Conservation (phyloP, 1,140 invertebrate species). For the Reticulitermes speratus region DNA sequence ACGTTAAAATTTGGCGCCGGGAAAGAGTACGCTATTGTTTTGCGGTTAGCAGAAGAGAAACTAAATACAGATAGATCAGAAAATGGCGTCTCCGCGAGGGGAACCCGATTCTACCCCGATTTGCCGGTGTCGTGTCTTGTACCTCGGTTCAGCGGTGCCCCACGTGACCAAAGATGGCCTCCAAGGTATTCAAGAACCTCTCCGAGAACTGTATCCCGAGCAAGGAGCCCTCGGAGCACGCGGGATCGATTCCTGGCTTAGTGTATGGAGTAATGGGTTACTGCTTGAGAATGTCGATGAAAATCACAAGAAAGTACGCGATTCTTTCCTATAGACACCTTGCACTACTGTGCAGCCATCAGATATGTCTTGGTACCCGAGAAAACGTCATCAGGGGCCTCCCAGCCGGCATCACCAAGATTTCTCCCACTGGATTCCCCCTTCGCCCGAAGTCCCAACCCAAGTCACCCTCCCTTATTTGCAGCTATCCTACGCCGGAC, state of each 20-base stretch:
- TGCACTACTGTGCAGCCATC: conserved; percentile 98
- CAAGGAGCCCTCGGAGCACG: conserved; percentile 80
- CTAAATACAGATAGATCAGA: background rate
- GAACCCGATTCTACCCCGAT: conserved; percentile 73
- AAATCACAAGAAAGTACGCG: conserved; percentile 88
- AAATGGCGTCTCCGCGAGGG: conserved; percentile 34
- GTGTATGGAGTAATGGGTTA: conserved; percentile 95
- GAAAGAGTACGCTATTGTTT: background rate
- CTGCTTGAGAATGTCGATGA: conserved; percentile 96
- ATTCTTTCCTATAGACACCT: conserved; percentile 95
- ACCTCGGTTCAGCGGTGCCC: conserved; percentile 95
- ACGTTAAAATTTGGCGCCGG: background rate
- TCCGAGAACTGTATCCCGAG: conserved; percentile 94
- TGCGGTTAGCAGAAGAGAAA: background rate
- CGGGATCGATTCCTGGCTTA: conserved; percentile 96
- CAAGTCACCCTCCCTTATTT: conserved; percentile 93
- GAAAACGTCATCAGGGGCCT: conserved; percentile 50
- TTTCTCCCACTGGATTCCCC: conserved; percentile 96
- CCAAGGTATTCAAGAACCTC: conserved; percentile 95
- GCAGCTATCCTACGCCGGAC: conserved; percentile 93
- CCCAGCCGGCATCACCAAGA: conserved; percentile 61
- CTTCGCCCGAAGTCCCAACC: conserved; percentile 83
- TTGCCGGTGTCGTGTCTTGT: conserved; percentile 95
- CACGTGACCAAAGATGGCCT: conserved; percentile 97
- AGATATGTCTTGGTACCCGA: conserved; percentile 64